Base-by-base conservation (phyloP, 2,113 vertebrate species). In the Onychostoma macrolepis region DNA sequence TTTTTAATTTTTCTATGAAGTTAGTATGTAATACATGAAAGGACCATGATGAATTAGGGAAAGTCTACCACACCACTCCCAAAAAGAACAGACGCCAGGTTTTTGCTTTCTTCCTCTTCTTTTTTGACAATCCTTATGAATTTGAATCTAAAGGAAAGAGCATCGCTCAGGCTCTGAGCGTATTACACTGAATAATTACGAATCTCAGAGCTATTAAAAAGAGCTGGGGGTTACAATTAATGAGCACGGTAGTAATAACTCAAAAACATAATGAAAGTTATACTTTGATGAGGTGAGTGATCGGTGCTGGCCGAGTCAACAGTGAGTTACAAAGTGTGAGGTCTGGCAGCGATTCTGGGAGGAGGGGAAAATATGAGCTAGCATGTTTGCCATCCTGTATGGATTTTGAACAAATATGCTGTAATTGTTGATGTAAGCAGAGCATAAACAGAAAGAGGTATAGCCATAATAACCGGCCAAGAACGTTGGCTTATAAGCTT, bases 11-110 rank as follows among this genome's bases (percentile, higher is more conserved):
- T 89, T 91, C 89, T 91, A 79, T 86, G 88, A 90, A 90, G 89
- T 89, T 92, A 94, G 90, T 86, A 88, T 92, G 87, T 89, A 90
- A 91, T 90, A 91, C 91, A 86, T 92, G 91, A 93, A 94, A 94
- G 88, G 67, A 90, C 89, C 87, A 72, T 89, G 86, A 92, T 91
- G 90, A 92, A 93, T 86, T 67, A 43, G 72, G 84, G 90, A 89
- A 87, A 72, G 85, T 58, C 63, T 53, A 53, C 67, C 7, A n/a
- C 78, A 56, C 88, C 80, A 41, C 43, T 80, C 82, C 80, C 53
- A 84, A 84, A 84, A 82, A 50, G 74, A 87, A 77, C 86, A 48
- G 67, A 41, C 4, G 50, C 19, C 69, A 41, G 48, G 21, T 26
- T 74, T 84, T 84, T 50, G 28, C 67, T 38, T 53, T 84, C 45